Conservation (phyloP, 2,797 vertebrate genomes). For the Gymnopithys bicolor region DNA sequence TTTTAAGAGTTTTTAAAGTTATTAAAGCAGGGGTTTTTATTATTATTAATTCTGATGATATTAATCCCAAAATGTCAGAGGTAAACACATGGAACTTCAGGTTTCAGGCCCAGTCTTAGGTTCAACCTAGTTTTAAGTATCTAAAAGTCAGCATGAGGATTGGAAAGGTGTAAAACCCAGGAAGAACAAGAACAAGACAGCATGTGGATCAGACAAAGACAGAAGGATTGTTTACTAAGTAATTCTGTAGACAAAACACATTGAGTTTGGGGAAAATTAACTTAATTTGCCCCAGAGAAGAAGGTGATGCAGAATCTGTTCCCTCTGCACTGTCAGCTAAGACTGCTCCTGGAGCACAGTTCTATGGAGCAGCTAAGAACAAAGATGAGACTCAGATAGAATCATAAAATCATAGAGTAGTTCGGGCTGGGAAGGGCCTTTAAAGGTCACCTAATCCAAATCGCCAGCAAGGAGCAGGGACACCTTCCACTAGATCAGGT, state of each 20-base stretch:
- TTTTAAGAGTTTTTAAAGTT: background rate
- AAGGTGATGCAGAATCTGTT: background rate
- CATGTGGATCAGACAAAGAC: background rate
- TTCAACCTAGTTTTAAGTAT: background rate
- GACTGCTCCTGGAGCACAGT: background rate
- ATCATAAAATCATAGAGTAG: background rate
- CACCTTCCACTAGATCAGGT: background rate
- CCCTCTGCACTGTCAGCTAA: background rate
- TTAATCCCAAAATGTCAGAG: background rate
- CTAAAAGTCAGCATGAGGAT: background rate
- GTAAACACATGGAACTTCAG: background rate
- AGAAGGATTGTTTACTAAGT: background rate
- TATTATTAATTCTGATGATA: background rate
- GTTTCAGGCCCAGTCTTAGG: background rate
- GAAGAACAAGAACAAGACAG: background rate
- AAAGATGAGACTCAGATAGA: background rate
- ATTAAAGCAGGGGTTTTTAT: background rate
- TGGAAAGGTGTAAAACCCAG: background rate
- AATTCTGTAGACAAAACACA: background rate
- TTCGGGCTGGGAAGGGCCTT: background rate
- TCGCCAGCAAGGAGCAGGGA: background rate
- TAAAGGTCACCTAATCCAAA: background rate
- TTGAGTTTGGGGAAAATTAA: background rate
- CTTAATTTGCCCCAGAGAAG: background rate
- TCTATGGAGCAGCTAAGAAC: background rate